Base-by-base conservation (phyloP, 2,113 vertebrate species). In the Oryzias curvinotus region DNA sequence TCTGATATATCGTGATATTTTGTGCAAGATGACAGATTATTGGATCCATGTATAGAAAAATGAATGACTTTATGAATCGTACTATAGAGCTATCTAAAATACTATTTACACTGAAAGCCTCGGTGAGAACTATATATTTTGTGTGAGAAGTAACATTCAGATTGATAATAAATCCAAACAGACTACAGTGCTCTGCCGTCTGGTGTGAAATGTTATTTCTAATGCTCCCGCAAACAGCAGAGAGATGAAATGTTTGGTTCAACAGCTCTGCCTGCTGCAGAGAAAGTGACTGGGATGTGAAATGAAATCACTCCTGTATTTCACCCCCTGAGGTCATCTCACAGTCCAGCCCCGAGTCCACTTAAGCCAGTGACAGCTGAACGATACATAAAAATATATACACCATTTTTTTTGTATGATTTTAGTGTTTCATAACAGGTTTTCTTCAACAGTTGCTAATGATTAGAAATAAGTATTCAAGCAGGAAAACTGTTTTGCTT, bases 81-180 rank as follows among this genome's bases (percentile, higher is more conserved):
- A 62, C 36, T 68, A 78, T 84, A 80, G 72, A 81, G 65, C 52
- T 80, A 81, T 79, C 48, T 68, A 67, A 83, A 71, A 73, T 77
- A 78, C 82, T 36, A 36, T 36, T 12, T 36, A 84, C 76, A 85
- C 75, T 44, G 65, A 87, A 73, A 77, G 74, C 65, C 75, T 84
- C 63, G 66, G 83, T 82, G 77, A 85, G 75, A 83, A 82, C 57
- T 78, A 84, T 91, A 88, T 90, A 88, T 90, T 90, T 91, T 91
- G 85, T 92, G 87, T 90, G 83, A 75, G 67, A 78, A 77, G 77
- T 81, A 85, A 77, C 61, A 81, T 84, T 82, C 75, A 82, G 62
- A 78, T 84, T 86, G 75, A 75, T 85, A 89, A 89, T 90, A 90
- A 90, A 90, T 79, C 68, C 41, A 28, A 80, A 76, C 28, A 73